Conservation (phyloP, 37 sponge, comb jelly and placozoan genomes). For the Cliona cf. orientalis region DNA sequence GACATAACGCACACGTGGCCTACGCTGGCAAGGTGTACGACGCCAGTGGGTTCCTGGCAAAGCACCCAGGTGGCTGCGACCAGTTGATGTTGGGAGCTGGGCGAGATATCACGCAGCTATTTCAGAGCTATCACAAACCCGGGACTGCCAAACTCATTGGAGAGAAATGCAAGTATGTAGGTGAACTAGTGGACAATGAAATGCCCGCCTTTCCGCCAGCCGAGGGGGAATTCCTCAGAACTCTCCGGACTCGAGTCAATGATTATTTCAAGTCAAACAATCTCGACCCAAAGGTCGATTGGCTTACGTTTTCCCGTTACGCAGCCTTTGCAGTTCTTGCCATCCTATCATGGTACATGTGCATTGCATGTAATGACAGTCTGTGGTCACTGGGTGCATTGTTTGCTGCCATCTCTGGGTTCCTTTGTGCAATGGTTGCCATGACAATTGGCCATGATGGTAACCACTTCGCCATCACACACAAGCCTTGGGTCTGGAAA, state of each 20-base stretch:
- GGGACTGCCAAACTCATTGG: not conserved
- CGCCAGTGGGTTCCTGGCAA: slow-evolving; percentile 18
- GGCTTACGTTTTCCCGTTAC: not conserved
- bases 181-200: not conserved
- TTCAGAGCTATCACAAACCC: slow-evolving; percentile 47
- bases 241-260: slow-evolving; percentile 8
- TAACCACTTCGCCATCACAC: slow-evolving; percentile 43
- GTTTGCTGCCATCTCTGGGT: slow-evolving; percentile 13
- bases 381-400: not conserved
- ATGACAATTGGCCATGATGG: slow-evolving; percentile 28
- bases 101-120: slow-evolving; percentile 39
- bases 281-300: slow-evolving; percentile 16
- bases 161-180: slow-evolving; percentile 2
- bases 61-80: slow-evolving; percentile 56
- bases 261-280: slow-evolving; percentile 34
- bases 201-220: not conserved
- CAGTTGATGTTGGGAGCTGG: slow-evolving; percentile 57
- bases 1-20: not conserved
- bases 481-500: slow-evolving; percentile 46
- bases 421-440: slow-evolving; percentile 14
- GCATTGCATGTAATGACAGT: not conserved
- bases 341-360: not conserved
- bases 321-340: not conserved
- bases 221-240: slow-evolving; percentile 31
- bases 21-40: slow-evolving; percentile 16